Percentiles rank a stretch among this genome's conserved stretches.
Conservation (phyloP, 2,888 invertebrate genomes). For the Rhopalosiphum nymphaeae region DNA sequence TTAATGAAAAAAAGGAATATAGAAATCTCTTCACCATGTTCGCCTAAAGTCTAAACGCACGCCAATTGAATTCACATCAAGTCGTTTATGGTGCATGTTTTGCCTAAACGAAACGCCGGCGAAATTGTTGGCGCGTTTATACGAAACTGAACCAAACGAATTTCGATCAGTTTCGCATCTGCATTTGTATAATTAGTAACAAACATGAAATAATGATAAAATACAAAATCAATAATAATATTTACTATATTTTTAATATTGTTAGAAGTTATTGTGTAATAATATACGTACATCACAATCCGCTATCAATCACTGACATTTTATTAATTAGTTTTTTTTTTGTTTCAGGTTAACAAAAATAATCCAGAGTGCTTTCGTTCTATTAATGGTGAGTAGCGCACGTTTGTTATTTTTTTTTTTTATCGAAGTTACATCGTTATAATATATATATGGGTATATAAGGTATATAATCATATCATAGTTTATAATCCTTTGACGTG, state of each 20-base stretch:
- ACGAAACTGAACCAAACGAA: not conserved
- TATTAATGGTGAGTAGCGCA: slow-evolving; percentile 59
- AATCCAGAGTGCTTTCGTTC: slow-evolving; percentile 64
- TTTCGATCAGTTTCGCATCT: not conserved
- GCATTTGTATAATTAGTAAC: not conserved
- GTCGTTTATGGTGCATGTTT: slow-evolving; percentile 54
- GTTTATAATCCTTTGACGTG: not conserved
- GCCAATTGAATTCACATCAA: slow-evolving; percentile 9
- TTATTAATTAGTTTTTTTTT: not conserved
- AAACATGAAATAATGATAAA: not conserved
- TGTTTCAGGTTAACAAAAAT: slow-evolving; percentile 62
- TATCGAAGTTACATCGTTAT: not conserved
- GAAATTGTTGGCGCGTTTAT: not conserved
- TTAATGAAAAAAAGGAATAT: not conserved
- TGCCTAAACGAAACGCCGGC: slow-evolving; percentile 64
- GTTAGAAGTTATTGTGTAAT: not conserved
- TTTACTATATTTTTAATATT: not conserved
- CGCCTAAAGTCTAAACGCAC: slow-evolving; percentile 43
- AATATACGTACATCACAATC: not conserved
- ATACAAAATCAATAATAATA: not conserved
- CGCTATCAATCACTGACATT: not conserved
- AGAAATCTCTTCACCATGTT: not conserved
- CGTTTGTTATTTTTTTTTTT: not conserved
- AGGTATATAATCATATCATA: not conserved
- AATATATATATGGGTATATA: not conserved